Base-by-base conservation (phyloP, 2,797 vertebrate species). In the Euthynnus affinis region DNA sequence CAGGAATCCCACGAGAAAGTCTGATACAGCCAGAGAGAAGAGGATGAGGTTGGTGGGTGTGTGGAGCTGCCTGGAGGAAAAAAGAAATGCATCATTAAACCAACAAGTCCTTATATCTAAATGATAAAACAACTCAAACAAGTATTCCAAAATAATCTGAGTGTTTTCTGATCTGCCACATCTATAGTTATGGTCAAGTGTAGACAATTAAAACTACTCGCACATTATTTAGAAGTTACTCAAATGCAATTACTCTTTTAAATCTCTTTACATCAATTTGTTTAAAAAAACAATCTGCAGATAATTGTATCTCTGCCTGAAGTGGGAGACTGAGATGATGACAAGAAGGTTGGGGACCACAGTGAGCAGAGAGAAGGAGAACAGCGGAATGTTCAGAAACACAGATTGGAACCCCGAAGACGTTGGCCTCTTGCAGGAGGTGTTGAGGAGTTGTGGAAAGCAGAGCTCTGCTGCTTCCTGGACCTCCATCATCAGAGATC, bases 301-400 rank as follows among this genome's bases (percentile, higher is more conserved):
- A 13, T 12, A 40, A 34, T 8, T 9, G 9, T 34, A 29, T n/a
- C 7, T 5, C 17, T 86, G 65, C 84, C 87, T 88, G 87, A 96
- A 96, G 86, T 92, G 93, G 0, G 74, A 94, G 72, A 95, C 86
- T 40, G 94, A 94, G 83, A 94, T 15, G 0, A 95, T 94, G 83
- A 96, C 51, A 4, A 92, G 78, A 34, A 94, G 84, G 55, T 95
- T 96, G 12, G 94, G 94, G 17, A 85, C 76, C 15, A 94, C 9
- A 0, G 93, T 95, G 78, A 93, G 34, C 1, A 78, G 6, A 48
- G 88, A 87, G 63, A 82, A 7, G 15, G 37, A 71, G 44, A 66
- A 76, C 29, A 90, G 34, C 7, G 58, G 7, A 4, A 53, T 7
- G 2, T 6, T 13, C 4, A 17, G 48, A 5, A 81, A 17, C 4